These are phyloP conservation scores for Gouania willdenowi DNA, from an alignment of 2,797 vertebrate species.

Conservation along the genomic window DNA sequence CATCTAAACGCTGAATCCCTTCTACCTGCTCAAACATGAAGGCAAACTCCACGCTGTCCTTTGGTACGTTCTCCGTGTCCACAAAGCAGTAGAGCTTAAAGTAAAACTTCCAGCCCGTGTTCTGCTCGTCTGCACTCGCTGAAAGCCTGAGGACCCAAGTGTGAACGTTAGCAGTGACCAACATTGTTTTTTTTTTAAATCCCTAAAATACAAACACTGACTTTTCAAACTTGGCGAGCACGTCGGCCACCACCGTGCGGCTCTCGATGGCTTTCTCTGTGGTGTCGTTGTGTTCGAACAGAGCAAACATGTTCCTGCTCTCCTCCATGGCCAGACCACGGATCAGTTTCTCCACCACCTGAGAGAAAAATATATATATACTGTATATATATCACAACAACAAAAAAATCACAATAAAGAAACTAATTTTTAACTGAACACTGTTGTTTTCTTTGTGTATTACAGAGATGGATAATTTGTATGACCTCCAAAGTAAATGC, in stretches of 20 bases:
- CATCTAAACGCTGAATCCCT: background rate
- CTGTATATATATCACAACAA: too few relatives aligned
- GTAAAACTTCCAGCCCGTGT: conserved; percentile 91
- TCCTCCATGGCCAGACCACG: conserved; percentile 90
- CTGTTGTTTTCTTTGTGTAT: too few relatives aligned
- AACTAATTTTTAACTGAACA: too few relatives aligned
- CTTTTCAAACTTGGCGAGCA: conserved; percentile 96
- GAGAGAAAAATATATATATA: conserved; percentile 1
- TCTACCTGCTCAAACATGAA: conserved; percentile 98
- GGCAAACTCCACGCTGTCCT: conserved; percentile 94
- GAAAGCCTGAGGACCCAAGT: conserved; percentile 69
- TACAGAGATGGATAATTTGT: too few relatives aligned
- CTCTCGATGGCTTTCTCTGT: conserved; percentile 93
- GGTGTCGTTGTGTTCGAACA: conserved; percentile 83
- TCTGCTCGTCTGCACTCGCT: conserved; percentile 75
- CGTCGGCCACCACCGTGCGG: conserved; percentile 88
- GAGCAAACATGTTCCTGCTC: conserved; percentile 91
- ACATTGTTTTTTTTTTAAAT: background rate
- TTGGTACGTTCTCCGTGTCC: conserved; percentile 88
- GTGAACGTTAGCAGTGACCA: fast-evolving
- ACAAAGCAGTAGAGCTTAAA: conserved; percentile 98
- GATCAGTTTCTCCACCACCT: conserved; percentile 94
- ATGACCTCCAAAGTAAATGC: too few relatives aligned
- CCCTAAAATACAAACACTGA: conserved; percentile 54
- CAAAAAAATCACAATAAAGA: too few relatives aligned